These are phyloP conservation scores for Xanthostigma xanthostigma DNA, from an alignment of 2,888 invertebrate genomes.

Conservation along the genomic window DNA sequence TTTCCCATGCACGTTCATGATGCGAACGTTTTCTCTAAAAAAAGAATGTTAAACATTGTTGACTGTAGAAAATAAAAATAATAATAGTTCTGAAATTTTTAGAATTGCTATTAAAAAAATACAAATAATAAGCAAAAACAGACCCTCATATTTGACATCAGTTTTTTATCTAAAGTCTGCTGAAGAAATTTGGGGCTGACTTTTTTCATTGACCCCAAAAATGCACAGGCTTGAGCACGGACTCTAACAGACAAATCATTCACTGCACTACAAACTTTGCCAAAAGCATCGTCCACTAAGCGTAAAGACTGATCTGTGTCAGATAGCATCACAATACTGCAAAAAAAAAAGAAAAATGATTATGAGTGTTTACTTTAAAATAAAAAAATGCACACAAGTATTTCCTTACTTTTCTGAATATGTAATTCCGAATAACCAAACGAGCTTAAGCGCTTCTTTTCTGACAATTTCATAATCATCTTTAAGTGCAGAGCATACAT, in stretches of 20 bases:
- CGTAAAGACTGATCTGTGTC: constrained; percentile 74
- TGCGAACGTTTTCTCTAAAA: constrained; percentile 62
- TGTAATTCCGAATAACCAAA: constrained; percentile 72
- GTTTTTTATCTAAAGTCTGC: constrained; percentile 94
- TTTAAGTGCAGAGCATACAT: constrained; percentile 58
- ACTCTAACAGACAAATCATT: constrained; percentile 86
- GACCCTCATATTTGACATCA: constrained; percentile 90
- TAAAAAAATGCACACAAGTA: neutral
- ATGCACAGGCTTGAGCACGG: constrained; percentile 66
- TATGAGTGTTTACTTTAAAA: constrained; percentile 1
- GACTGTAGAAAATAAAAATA: neutral
- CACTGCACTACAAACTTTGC: constrained; percentile 82
- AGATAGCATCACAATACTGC: constrained; percentile 49
- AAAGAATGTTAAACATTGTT: constrained; percentile 1
- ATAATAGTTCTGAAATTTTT: neutral
- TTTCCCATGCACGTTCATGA: constrained; percentile 72
- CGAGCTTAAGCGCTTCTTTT: constrained; percentile 67
- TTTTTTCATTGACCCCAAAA: constrained; percentile 72
- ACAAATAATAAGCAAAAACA: constrained; percentile 11
- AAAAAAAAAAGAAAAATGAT: constrained; percentile 15
- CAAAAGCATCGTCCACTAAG: constrained; percentile 90
- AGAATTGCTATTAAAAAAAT: neutral
- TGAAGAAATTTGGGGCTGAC: constrained; percentile 83
- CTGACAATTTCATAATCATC: constrained; percentile 93
- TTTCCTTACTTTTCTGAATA: constrained; percentile 68